Base-by-base conservation (phyloP, 2,113 vertebrate genomes). In the Notiomystis cincta region DNA sequence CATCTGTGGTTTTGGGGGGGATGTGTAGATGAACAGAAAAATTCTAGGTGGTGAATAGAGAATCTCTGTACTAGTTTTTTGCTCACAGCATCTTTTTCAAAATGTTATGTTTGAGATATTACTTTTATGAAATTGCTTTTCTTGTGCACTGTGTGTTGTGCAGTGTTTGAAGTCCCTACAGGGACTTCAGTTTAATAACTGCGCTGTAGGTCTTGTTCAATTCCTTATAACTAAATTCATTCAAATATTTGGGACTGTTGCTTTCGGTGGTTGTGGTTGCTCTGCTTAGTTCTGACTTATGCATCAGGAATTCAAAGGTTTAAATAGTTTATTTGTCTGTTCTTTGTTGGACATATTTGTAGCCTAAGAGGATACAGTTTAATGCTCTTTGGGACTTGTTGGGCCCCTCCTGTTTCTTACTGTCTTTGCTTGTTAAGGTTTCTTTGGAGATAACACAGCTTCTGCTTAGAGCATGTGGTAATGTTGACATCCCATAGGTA, bases 51-150 rank as follows among this genome's bases (percentile, higher is more conserved):
- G 48, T 61, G 25, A 76, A 65, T 40, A 42, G 47, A 79, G 45
- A 77, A 76, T 53, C 27, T 82, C 67, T 79, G 16, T 57, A n/a
- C 37, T 69, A 21, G 18, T 9, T 82, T 84, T 71, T 93, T 91
- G 61, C 86, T 94, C 70, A 47, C 45, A 58, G 64, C 75, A 57
- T 90, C 37, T 87, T 85, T 80, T 93, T 71, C 47, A n/a, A 94
- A 75, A 57, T 85, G 73, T 91, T 96, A 8, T 45, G 45, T 76
- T 72, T 6, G 3, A 85, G 84, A 72, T 96, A 77, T 3, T 91
- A 42, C 91, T 89, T 95, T 87, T 76, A 91, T 82, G 87, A 95
- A 94, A 94, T 96, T 90, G 73, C 70, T 93, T 90, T 90, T 75
- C 85, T 81, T 76, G 88, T 86, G 69, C 45, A 22, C 48, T 77